Evolutionary conservation across 2,113 vertebrate genomes (phyloP).

Genomic region (Nicator chloris): DNA sequence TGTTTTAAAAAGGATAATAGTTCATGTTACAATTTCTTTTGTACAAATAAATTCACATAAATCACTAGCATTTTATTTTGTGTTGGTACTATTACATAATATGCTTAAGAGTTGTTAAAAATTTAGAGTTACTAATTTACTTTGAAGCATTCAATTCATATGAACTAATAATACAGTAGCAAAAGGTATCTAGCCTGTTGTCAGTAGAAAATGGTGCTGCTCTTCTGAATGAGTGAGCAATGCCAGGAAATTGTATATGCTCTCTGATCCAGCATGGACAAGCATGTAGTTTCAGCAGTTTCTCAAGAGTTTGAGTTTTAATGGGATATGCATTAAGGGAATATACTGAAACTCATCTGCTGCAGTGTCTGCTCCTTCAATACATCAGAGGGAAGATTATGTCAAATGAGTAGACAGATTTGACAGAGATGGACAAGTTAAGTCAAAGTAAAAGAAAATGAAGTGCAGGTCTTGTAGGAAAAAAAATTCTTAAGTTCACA

Average conservation of each 20-base stretch:
- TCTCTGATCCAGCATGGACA: background rate
- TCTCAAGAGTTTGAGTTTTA: background rate
- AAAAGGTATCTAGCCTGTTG: background rate
- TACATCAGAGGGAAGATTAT: background rate
- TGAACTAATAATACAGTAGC: background rate
- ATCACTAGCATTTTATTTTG: background rate
- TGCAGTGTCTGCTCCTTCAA: background rate
- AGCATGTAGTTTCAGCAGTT: background rate
- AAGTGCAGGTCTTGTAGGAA: background rate
- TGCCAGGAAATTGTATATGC: background rate
- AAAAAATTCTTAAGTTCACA: background rate
- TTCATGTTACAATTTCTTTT: background rate
- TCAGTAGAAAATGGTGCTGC: background rate
- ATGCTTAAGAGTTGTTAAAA: background rate
- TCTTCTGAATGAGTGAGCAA: background rate
- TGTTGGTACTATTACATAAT: background rate
- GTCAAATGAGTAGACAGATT: slow-evolving; percentile 21
- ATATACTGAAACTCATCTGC: background rate
- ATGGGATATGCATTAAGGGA: background rate
- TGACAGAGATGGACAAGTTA: slow-evolving; percentile 32
- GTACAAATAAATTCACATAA: background rate
- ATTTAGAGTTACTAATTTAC: background rate
- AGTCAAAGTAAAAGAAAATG: slow-evolving; percentile 48
- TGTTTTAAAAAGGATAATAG: background rate
- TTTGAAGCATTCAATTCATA: background rate